phyloP scores from a whole-genome alignment of 1,140 invertebrate species.

The Listronotus bonariensis region DNA sequence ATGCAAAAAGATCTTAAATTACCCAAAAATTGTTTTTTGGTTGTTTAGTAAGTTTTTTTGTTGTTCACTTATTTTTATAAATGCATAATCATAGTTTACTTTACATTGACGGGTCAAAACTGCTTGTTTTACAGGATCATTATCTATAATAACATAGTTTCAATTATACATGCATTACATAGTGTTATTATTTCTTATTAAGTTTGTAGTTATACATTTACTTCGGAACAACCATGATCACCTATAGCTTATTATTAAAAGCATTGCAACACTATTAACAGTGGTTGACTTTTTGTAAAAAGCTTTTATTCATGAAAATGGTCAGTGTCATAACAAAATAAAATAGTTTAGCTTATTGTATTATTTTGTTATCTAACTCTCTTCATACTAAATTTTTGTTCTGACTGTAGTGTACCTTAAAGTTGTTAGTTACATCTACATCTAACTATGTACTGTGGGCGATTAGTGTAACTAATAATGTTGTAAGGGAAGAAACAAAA shows the following conservation, averaged over 20 bases:
- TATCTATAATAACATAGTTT: constrained; percentile 8
- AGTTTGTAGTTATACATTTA: constrained; percentile 2
- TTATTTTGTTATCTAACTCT: constrained; percentile 6
- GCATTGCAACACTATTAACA: constrained; percentile 12
- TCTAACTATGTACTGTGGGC: not conserved
- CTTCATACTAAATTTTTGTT: constrained; percentile 4
- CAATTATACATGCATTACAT: constrained; percentile 10
- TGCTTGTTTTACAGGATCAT: constrained; percentile 16
- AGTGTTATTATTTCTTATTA: constrained; percentile 5
- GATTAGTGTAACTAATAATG: constrained; percentile 5
- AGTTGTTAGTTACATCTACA: constrained; percentile 10
- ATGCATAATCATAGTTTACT: too few relatives aligned
- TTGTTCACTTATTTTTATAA: too few relatives aligned
- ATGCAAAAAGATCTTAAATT: too few relatives aligned
- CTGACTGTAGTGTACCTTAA: constrained; percentile 6
- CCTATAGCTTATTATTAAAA: constrained; percentile 6
- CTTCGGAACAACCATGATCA: constrained; percentile 10
- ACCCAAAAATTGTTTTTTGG: too few relatives aligned
- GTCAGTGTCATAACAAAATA: constrained; percentile 17
- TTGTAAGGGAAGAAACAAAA: not conserved
- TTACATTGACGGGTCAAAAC: constrained; percentile 12
- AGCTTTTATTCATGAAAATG: constrained; percentile 12
- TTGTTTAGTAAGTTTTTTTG: too few relatives aligned
- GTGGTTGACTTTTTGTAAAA: constrained; percentile 6
- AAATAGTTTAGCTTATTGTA: constrained; percentile 11